Conservation (phyloP, 2,113 vertebrate species). For the Euleptes europaea region DNA sequence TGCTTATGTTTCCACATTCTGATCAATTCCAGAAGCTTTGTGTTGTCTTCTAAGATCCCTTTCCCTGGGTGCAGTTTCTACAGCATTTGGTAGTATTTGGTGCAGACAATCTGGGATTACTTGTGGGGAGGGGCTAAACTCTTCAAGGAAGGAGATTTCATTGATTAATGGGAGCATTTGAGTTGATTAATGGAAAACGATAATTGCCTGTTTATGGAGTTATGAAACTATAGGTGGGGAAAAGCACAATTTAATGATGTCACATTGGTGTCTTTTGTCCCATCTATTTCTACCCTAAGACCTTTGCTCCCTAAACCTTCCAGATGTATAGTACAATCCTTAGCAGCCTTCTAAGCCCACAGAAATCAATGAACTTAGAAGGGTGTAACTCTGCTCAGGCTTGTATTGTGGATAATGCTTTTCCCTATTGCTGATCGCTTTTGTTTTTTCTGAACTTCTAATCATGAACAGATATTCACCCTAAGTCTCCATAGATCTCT, state of each 20-base stretch:
- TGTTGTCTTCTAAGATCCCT: constrained; percentile 4
- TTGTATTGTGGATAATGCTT: not conserved
- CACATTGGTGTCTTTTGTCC: not conserved
- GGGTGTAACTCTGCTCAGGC: too few relatives aligned
- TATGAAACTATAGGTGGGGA: not conserved
- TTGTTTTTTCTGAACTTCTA: not conserved
- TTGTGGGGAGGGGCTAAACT: too few relatives aligned
- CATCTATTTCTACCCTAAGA: not conserved
- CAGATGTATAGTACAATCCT: too few relatives aligned
- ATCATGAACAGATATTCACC: not conserved
- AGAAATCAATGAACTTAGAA: too few relatives aligned
- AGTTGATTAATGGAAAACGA: too few relatives aligned
- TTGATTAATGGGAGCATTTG: too few relatives aligned
- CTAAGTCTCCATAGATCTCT: not conserved
- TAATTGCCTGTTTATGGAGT: not conserved
- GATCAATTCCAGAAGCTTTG: constrained; percentile 23
- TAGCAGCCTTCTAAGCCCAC: too few relatives aligned
- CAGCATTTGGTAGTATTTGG: not conserved
- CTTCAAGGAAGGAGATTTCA: too few relatives aligned
- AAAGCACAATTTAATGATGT: not conserved
- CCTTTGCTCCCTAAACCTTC: not conserved
- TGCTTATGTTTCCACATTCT: constrained; percentile 24
- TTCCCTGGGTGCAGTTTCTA: not conserved
- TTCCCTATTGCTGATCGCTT: not conserved
- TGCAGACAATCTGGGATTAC: too few relatives aligned